Base-by-base conservation (phyloP, 2,888 invertebrate species). In the Apodemia mormo region DNA sequence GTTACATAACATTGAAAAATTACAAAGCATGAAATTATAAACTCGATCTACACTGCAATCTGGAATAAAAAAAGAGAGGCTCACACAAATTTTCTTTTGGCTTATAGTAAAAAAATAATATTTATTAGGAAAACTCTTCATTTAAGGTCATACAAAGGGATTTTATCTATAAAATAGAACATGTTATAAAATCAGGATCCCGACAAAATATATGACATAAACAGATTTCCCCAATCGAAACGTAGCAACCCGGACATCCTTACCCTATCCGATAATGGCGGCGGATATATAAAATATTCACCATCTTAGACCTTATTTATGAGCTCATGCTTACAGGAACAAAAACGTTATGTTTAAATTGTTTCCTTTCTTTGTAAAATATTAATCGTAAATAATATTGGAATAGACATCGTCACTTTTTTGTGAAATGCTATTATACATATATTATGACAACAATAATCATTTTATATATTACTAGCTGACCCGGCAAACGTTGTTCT, bases 251-350 rank as follows among this genome's bases (percentile, higher is more conserved):
- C 86, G 86, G 85, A 85, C 85, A 78, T 85, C 82, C 85, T 83
- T 83, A 82, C 87, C 86, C 85, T 79, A 87, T 83, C 82, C 86
- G 83, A 89, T 88, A 88, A 87, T 85, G 88, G 86, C 81, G 80
- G 79, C 81, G 81, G 81, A 82, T 85, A 82, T 83, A 88, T 89
- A 85, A 89, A 89, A 89, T 88, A 89, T 89, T 88, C 88, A 89
- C 77, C 79, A 78, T 78, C 80, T 81, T 81, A 85, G 83, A 85
- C 83, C 85, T 87, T 88, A 88, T 88, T 88, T 88, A 88, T 87
- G 86, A 86, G 85, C 76, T 79, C 80, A 78, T 82, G 81, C 79
- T 80, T 82, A 70, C 68, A 73, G 71, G 74, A 72, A 70, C 68
- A 73, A 73, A 75, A 72, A 71, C 70, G 70, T 70, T 66, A 73